These are phyloP conservation scores for Pangasius larnaudii DNA, from an alignment of 2,797 vertebrate species.

Conservation along the genomic window DNA sequence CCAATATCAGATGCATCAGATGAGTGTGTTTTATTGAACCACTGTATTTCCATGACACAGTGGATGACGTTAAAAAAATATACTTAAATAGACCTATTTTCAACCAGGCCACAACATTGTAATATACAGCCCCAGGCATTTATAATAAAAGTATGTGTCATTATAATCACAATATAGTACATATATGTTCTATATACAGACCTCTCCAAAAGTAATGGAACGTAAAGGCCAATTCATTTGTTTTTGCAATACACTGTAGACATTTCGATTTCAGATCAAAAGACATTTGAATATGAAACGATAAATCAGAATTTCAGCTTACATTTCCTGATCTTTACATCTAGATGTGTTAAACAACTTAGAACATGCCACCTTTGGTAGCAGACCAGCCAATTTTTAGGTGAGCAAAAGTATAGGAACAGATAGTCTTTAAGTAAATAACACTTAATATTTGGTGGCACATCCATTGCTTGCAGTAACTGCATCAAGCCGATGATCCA, in stretches of 20 bases:
- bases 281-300: neutral
- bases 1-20: neutral
- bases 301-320: neutral
- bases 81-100: neutral
- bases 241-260: neutral
- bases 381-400: neutral
- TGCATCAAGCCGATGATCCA: neutral
- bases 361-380: neutral
- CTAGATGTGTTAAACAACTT: neutral
- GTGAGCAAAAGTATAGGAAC: neutral
- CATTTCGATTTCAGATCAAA: neutral
- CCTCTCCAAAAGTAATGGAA: neutral
- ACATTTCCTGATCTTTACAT: neutral
- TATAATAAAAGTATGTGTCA: neutral
- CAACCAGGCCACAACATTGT: neutral
- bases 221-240: neutral
- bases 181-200: neutral
- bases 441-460: neutral
- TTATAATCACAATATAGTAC: neutral
- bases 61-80: neutral
- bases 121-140: neutral
- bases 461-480: neutral
- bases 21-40: neutral
- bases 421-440: neutral
- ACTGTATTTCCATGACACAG: neutral